phyloP scores from a whole-genome alignment of 2,113 vertebrate genomes.

The Gadus chalcogrammus region DNA sequence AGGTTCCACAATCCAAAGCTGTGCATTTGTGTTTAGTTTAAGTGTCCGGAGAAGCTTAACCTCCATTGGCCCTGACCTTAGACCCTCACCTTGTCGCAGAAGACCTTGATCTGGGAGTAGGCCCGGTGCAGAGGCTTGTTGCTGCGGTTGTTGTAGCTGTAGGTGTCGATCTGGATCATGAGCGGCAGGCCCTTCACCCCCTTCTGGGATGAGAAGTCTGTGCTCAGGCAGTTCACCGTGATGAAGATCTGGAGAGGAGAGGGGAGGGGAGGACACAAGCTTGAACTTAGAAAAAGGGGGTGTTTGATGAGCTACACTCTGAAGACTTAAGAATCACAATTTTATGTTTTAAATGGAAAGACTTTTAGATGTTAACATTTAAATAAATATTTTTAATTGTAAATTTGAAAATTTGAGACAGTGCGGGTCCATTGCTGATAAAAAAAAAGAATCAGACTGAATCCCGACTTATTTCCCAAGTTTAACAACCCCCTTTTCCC shows the following conservation, averaged over 20 bases:
- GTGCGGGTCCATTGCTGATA: too few species aligned
- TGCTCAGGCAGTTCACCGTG: conserved; percentile 97
- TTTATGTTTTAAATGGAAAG: too few species aligned
- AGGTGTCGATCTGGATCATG: conserved; percentile 98
- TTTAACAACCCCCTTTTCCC: too few species aligned
- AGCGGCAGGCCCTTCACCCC: conserved; percentile 96
- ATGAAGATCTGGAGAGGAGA: conserved; percentile 86
- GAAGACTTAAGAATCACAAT: not conserved
- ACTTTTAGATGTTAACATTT: too few species aligned
- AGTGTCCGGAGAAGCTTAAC: too few species aligned
- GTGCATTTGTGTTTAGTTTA: not conserved
- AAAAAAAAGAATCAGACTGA: too few species aligned
- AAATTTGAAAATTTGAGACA: too few species aligned
- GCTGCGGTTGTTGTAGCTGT: conserved; percentile 99
- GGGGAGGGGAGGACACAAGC: not conserved
- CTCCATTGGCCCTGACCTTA: too few species aligned
- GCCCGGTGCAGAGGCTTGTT: conserved; percentile 96
- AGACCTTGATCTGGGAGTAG: conserved; percentile 97
- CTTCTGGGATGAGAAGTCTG: conserved; percentile 97
- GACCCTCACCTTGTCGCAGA: conserved; percentile 92
- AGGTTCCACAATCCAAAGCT: too few species aligned
- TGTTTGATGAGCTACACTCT: not conserved
- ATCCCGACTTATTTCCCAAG: too few species aligned
- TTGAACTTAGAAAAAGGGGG: not conserved
- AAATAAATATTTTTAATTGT: too few species aligned